Base-by-base conservation (phyloP, 2,888 invertebrate species). In the Neoascia interrupta region DNA sequence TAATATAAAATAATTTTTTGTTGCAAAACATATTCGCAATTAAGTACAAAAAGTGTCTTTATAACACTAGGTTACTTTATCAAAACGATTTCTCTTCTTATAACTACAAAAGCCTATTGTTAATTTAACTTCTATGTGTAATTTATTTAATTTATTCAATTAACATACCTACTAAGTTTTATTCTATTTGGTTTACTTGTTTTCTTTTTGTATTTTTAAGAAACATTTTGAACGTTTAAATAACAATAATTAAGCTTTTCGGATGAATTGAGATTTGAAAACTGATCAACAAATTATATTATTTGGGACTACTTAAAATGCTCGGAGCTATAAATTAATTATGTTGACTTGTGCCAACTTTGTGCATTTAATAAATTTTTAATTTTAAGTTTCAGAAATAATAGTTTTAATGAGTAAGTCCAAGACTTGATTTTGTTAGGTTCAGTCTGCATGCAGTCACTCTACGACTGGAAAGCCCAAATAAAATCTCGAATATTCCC, bases 11-110 rank as follows among this genome's bases (percentile, higher is more conserved):
- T 34, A 21, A 23, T 56, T 11, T 51, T 37, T 58, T 53, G 36
- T 61, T 69, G 68, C 56, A 63, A 73, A 60, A 76, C n/a, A n/a
- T 61, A 28, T 79, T 60, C 66, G 79, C 72, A 72, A 68, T 73
- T 37, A 66, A 80, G 73, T 74, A 80, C 68, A 80, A 80, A 74
- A 74, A 69, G 47, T 80, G 41, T 79, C 37, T 53, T 10, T 11
- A 18, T 72, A 79, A 72, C 60, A 61, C 41, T 49, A 41, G 56
- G 75, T 75, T 75, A 69, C 70, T 70, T n/a, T 76, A 76, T 76
- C 70, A 70, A 76, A 76, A 70, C 39, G 51, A 18, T 64, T 34
- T 68, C 13, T 41, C 36, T 41, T 39, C 26, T 61, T 39, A 56
- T 37, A 49, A 64, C 76, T 76, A 76, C 61, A 72, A 64, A 76